Evolutionary conservation across 2,797 vertebrate genomes (phyloP).

Genomic region (Melanotaenia nigrans): DNA sequence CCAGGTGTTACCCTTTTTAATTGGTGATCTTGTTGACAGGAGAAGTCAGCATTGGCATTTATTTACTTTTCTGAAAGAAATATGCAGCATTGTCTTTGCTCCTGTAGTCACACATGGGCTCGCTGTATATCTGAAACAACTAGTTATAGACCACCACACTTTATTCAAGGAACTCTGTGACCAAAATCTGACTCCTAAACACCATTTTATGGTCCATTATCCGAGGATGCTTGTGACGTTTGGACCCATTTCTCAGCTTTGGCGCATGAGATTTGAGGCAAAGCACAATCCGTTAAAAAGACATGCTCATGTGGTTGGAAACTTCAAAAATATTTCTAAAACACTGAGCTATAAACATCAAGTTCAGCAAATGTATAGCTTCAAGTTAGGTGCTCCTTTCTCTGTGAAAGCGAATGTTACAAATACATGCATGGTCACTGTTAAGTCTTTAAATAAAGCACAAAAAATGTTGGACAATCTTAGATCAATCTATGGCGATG

Average conservation of each 20-base stretch:
- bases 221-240: not conserved
- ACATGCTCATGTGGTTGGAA: not conserved
- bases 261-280: not conserved
- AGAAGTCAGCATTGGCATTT: not conserved
- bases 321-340: conserved; percentile 3
- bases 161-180: not conserved
- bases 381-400: not conserved
- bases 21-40: not conserved
- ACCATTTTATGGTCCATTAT: conserved; percentile 13
- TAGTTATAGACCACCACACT: not conserved
- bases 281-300: not conserved
- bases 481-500: too few relatives aligned
- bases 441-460: too few relatives aligned
- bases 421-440: too few relatives aligned
- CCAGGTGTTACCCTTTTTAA: not conserved
- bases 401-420: too few relatives aligned
- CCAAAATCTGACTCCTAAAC: not conserved
- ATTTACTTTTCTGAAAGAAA: not conserved
- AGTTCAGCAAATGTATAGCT: not conserved
- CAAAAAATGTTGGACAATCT: too few relatives aligned
- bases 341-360: not conserved
- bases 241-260: conserved; percentile 1
- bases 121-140: not conserved
- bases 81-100: conserved; percentile 1
- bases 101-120: not conserved